These are phyloP conservation scores for Rhabdomys pumilio DNA, from an alignment of 2,797 vertebrate species.

Conservation along the genomic window DNA sequence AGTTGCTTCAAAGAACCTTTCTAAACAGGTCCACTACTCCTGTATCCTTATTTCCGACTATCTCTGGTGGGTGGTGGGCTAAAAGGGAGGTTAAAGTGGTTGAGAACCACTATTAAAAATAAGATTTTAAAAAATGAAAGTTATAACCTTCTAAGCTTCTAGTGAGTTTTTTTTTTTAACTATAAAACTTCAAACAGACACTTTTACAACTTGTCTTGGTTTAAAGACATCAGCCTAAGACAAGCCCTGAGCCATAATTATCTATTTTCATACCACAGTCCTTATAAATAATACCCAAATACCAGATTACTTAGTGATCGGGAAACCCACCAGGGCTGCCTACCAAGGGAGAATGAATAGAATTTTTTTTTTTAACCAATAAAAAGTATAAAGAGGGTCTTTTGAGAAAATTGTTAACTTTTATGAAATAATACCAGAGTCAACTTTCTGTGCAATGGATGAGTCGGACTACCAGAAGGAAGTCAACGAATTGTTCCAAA, in stretches of 20 bases:
- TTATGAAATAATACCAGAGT: slow-evolving; percentile 16
- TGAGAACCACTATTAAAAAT: background rate
- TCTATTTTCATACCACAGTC: background rate
- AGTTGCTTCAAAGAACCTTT: background rate
- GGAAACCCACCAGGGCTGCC: slow-evolving; percentile 10
- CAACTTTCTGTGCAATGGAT: slow-evolving; percentile 50
- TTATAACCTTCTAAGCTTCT: slow-evolving; percentile 2
- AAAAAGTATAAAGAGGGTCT: slow-evolving; percentile 20
- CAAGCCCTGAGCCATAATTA: slow-evolving; percentile 35
- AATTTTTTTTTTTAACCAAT: slow-evolving; percentile 28
- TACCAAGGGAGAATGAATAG: background rate
- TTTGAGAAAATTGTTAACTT: slow-evolving; percentile 48
- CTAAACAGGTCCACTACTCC: background rate
- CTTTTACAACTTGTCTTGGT: slow-evolving; percentile 44
- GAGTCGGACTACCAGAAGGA: background rate
- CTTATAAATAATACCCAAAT: slow-evolving; percentile 55
- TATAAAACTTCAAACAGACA: slow-evolving; percentile 63
- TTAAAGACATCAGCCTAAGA: slow-evolving; percentile 34
- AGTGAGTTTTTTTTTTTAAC: slow-evolving; percentile 34
- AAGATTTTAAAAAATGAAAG: background rate
- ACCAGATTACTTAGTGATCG: background rate
- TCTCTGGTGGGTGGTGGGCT: background rate
- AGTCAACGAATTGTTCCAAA: background rate
- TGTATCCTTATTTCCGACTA: background rate
- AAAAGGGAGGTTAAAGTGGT: background rate